Base-by-base conservation (phyloP, 2,888 invertebrate genomes). In the Tetramorium bicarinatum region DNA sequence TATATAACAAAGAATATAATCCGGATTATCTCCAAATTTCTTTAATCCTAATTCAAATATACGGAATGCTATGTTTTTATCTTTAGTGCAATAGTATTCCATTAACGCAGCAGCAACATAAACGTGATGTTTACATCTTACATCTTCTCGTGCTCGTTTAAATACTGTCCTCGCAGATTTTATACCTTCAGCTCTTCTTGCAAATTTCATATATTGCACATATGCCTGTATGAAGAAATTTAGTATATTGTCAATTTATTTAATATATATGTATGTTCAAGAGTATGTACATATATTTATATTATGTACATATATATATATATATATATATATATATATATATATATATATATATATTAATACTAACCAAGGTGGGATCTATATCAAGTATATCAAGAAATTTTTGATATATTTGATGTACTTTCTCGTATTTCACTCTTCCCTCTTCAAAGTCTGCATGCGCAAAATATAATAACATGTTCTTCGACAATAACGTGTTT, bases 31-130 rank as follows among this genome's bases (percentile, higher is more conserved):
- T 0, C 98, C 97, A 95, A 99, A 99, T 94, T 99, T 99, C 95
- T 99, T 99, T 75, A 99, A 95, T 0, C 99, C 99, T 77, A 99
- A 95, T 95, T 99, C 99, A 95, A 99, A 99, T 90, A 99, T 99
- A 84, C 99, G 96, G 95, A 99, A 99, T 0, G 99, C 99, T 80
- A 99, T 98, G 94, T 98, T 98, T 95, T 99, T 98, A 95, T 99
- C 99, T 95, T 99, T 99, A 56, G 98, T 99, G 94, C 99, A 99
- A 93, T 99, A 99, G 95, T 99, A 99, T 95, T 99, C 99, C 99
- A 99, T 99, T 0, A 99, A 96, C 0, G 99, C 99, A 0, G 99
- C 99, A 0, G 99, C 98, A 0, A 99, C 99, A 95, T 98, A 99
- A 62, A 99, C 98, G 95, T 99, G 99, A 95, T 98, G 98, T 2